These are phyloP conservation scores for Hypolimnas misippus DNA, from an alignment of 2,888 invertebrate species.

Conservation along the genomic window DNA sequence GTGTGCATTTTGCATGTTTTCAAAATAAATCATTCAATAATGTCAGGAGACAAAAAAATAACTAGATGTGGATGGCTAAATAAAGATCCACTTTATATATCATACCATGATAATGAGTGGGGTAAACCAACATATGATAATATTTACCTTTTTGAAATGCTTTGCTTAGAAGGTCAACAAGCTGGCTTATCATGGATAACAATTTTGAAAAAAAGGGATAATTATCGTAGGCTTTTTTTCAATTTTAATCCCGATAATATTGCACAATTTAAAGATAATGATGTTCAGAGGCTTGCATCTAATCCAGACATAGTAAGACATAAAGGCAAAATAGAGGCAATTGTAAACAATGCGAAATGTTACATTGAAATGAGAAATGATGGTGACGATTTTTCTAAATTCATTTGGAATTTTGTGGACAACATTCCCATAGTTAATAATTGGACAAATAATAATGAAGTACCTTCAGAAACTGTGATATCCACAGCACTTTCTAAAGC, in stretches of 20 bases:
- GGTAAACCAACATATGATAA: constrained; percentile 63
- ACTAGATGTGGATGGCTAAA: constrained; percentile 66
- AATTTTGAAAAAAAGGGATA: constrained; percentile 69
- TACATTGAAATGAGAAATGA: constrained; percentile 62
- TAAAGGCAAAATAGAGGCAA: constrained; percentile 67
- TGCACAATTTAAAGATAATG: constrained; percentile 49
- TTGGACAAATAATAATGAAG: constrained; percentile 57
- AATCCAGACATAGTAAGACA: constrained; percentile 63
- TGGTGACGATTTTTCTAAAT: constrained; percentile 63
- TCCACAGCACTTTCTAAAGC: constrained; percentile 62
- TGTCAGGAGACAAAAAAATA: constrained; percentile 1
- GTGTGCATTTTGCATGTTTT: too few relatives aligned
- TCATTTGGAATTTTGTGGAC: constrained; percentile 70
- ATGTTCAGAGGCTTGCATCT: constrained; percentile 51
- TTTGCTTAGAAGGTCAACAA: constrained; percentile 77
- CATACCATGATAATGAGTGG: constrained; percentile 76
- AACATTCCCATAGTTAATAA: constrained; percentile 60
- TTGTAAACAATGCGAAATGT: constrained; percentile 68
- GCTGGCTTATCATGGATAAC: constrained; percentile 76
- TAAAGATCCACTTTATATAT: constrained; percentile 65
- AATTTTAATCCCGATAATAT: constrained; percentile 65
- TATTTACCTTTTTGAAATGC: constrained; percentile 67
- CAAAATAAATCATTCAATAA: not conserved
- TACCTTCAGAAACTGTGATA: constrained; percentile 58
- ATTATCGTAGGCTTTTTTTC: constrained; percentile 59